Percentiles rank a stretch among this genome's conserved stretches.
These are phyloP conservation scores for Andrena trimmerana DNA, from an alignment of 2,888 invertebrate species.

Conservation along the genomic window DNA sequence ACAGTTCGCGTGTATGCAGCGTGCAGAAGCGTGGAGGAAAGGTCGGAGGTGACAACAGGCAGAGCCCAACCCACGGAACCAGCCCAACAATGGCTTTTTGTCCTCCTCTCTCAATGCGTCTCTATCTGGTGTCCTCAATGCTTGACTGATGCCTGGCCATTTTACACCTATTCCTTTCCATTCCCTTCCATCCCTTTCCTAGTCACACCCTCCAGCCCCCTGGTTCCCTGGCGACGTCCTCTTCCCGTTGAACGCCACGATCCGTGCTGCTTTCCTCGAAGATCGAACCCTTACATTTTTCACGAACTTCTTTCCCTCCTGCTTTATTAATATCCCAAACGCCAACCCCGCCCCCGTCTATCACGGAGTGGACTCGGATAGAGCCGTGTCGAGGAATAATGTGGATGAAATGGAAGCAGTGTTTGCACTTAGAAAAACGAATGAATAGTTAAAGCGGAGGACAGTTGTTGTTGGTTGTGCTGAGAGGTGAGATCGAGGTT, in stretches of 20 bases:
- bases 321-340: slow-evolving; percentile 67
- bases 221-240: slow-evolving; percentile 33
- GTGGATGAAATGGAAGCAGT: slow-evolving; percentile 4
- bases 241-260: neutral
- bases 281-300: slow-evolving; percentile 71
- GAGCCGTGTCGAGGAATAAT: slow-evolving; percentile 27
- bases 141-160: slow-evolving; percentile 81
- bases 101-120: slow-evolving; percentile 79
- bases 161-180: slow-evolving; percentile 69
- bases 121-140: slow-evolving; percentile 80
- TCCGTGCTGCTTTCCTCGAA: slow-evolving; percentile 22
- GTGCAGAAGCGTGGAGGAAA: slow-evolving; percentile 51
- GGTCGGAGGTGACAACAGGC: slow-evolving; percentile 65
- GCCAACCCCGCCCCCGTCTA: neutral
- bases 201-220: slow-evolving; percentile 20
- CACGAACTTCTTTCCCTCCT: slow-evolving; percentile 67
- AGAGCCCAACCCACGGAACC: slow-evolving; percentile 53
- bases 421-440: neutral
- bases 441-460: slow-evolving; percentile 12
- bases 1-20: slow-evolving; percentile 56
- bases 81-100: slow-evolving; percentile 78
- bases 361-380: neutral
- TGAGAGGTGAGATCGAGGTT: neutral
- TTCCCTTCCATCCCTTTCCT: slow-evolving; percentile 6
- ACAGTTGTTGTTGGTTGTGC: neutral